A percentile compares a stretch with the other conserved stretches of the same genome.
phyloP scores from a whole-genome alignment of 2,888 invertebrate genomes.

The Colostygia pectinataria region DNA sequence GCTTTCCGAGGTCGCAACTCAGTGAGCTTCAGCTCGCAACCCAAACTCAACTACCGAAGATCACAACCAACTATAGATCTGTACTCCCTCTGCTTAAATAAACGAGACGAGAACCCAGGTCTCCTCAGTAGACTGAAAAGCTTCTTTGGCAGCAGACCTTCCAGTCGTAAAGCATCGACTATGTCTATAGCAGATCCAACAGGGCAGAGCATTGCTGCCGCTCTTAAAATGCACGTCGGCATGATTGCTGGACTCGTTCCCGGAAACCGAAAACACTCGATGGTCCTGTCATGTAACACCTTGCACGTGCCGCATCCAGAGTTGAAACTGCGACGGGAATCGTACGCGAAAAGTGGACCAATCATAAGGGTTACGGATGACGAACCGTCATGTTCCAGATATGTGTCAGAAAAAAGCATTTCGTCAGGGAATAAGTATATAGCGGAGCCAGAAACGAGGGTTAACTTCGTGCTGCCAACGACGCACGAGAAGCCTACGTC shows the following conservation, averaged over 20 bases:
- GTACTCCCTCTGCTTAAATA: constrained; percentile 82
- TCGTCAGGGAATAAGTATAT: constrained; percentile 65
- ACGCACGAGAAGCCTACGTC: constrained; percentile 74
- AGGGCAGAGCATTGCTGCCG: constrained; percentile 85
- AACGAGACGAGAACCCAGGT: constrained; percentile 80
- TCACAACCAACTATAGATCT: constrained; percentile 83
- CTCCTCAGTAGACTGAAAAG: constrained; percentile 79
- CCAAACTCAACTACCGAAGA: constrained; percentile 83
- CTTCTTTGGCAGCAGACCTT: constrained; percentile 85
- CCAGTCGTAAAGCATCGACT: constrained; percentile 86
- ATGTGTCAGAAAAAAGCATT: constrained; percentile 50
- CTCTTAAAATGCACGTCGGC: constrained; percentile 88
- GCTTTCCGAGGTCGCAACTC: constrained; percentile 84
- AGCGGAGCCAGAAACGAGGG: constrained; percentile 84
- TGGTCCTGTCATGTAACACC: constrained; percentile 85
- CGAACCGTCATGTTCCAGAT: constrained; percentile 69
- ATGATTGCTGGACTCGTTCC: constrained; percentile 88
- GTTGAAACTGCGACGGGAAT: constrained; percentile 70
- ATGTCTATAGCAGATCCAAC: constrained; percentile 84
- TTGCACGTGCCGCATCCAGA: constrained; percentile 77
- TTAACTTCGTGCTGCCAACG: constrained; percentile 84
- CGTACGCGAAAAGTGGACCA: constrained; percentile 84
- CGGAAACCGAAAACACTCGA: constrained; percentile 82
- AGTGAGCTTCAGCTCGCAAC: constrained; percentile 86
- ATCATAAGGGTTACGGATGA: constrained; percentile 83